Conservation (phyloP, 1,140 invertebrate genomes). For the Trichomalopsis sarcophagae region DNA sequence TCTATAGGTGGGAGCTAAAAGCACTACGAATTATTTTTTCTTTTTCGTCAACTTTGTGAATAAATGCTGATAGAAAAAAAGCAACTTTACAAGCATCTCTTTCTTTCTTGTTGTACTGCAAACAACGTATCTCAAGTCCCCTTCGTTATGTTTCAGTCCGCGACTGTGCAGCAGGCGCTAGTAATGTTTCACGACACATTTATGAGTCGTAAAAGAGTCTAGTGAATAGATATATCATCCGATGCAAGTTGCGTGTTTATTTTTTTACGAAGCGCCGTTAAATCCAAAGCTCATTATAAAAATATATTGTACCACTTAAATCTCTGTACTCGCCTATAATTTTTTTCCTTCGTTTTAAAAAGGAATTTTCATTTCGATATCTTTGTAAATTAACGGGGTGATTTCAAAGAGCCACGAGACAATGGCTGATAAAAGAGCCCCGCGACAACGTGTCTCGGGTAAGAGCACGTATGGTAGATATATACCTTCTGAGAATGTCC, state of each 20-base stretch:
- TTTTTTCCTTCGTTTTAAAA: no score
- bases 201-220: background rate
- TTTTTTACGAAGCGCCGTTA: no score
- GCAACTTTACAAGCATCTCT: background rate
- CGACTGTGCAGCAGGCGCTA: background rate
- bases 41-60: background rate
- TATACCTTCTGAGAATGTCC: background rate
- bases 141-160: no score
- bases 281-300: no score
- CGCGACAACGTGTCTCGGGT: no score
- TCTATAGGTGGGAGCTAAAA: no score
- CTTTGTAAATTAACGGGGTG: no score
- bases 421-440: no score
- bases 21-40: background rate
- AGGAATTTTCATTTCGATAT: no score
- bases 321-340: no score
- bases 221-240: background rate
- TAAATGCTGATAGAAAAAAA: background rate
- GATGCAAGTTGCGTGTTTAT: background rate
- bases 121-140: background rate
- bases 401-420: no score
- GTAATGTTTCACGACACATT: background rate
- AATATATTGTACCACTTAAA: no score
- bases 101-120: background rate
- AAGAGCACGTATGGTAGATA: background rate